phyloP scores from a whole-genome alignment of 2,113 vertebrate genomes.

The Pedionomus torquatus region DNA sequence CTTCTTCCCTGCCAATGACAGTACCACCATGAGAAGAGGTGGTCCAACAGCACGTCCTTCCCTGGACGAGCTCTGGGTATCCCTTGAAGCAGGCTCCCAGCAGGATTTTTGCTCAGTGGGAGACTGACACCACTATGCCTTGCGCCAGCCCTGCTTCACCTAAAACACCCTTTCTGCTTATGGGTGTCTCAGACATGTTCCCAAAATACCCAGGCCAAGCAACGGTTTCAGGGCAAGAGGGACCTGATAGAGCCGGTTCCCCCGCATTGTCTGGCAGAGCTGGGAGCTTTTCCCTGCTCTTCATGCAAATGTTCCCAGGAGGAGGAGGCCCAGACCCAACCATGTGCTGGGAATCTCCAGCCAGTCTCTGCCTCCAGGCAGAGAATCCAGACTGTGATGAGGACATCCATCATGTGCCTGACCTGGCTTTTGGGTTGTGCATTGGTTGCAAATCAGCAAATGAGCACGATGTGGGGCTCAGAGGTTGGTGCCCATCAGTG shows the following conservation, averaged over 20 bases:
- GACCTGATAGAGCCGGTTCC: background rate
- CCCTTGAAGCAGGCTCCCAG: background rate
- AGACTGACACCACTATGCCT: fast-evolving
- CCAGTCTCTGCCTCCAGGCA: background rate
- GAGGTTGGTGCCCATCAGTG: background rate
- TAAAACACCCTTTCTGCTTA: background rate
- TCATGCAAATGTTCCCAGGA: background rate
- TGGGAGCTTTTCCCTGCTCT: background rate
- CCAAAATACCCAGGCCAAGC: background rate
- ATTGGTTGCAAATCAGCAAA: background rate
- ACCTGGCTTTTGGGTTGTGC: fast-evolving
- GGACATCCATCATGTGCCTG: fast-evolving
- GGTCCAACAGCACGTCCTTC: background rate
- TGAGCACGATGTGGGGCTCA: fast-evolving
- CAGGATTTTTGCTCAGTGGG: background rate
- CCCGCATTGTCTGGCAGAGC: background rate
- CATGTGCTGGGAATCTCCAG: background rate
- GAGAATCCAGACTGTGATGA: background rate
- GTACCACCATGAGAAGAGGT: background rate
- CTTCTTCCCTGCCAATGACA: background rate
- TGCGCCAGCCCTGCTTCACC: background rate
- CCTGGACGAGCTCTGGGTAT: background rate
- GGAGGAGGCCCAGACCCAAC: background rate
- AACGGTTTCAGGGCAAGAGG: background rate
- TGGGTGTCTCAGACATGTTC: background rate